Conservation (phyloP, 2,888 invertebrate species). For the Brenthis daphne region DNA sequence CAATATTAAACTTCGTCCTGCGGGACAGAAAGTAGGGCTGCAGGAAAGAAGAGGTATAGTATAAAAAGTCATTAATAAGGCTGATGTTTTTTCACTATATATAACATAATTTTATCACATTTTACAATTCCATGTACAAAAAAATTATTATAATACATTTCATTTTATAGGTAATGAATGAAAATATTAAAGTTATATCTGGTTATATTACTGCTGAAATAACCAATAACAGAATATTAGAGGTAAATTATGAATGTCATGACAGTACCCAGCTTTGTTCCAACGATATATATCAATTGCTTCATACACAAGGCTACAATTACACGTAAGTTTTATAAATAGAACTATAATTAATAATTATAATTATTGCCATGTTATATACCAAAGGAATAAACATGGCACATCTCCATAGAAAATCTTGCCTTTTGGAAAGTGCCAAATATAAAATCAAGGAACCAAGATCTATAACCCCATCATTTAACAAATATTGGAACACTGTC, state of each 20-base stretch:
- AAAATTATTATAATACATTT: neutral
- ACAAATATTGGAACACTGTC: neutral
- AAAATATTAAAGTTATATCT: neutral
- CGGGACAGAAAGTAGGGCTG: too few relatives aligned
- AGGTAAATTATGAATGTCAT: neutral
- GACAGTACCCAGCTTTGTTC: neutral
- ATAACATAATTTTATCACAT: neutral
- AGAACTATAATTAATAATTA: neutral
- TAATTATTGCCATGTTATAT: too few relatives aligned
- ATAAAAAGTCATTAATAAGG: neutral
- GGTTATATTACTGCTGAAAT: constrained; percentile 2
- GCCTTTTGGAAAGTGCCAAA: too few relatives aligned
- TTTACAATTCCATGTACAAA: neutral
- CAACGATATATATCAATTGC: constrained; percentile 10
- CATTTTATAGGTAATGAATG: constrained; percentile 6
- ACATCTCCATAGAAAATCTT: too few relatives aligned
- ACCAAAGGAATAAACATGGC: too few relatives aligned
- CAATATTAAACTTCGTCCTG: too few relatives aligned
- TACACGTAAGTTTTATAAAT: constrained; percentile 7
- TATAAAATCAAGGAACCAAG: too few relatives aligned
- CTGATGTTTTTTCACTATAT: too few relatives aligned
- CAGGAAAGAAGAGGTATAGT: too few relatives aligned
- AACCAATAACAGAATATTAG: neutral
- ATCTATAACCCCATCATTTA: neutral
- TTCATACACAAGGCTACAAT: constrained; percentile 1